A percentile compares a stretch with the other conserved stretches of the same genome.
These are phyloP conservation scores for Pseudoips prasinana DNA, from an alignment of 2,888 invertebrate species.

Conservation along the genomic window DNA sequence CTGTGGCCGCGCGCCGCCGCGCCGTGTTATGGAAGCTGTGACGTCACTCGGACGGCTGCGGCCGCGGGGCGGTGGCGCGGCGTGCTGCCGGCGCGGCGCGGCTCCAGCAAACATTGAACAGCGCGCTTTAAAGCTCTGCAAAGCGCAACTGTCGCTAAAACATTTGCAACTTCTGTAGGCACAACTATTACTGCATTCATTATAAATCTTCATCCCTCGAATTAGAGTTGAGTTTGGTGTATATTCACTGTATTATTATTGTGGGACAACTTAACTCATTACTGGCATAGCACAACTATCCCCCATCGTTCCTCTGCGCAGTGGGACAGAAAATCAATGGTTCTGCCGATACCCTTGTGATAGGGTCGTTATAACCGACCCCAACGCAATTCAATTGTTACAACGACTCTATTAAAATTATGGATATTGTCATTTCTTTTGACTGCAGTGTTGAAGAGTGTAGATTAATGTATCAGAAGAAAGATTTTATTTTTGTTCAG, in stretches of 20 bases:
- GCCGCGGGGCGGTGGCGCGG: slow-evolving; percentile 1
- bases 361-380: slow-evolving; percentile 15
- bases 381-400: too few relatives aligned
- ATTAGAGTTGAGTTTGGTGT: slow-evolving; percentile 13
- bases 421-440: too few relatives aligned
- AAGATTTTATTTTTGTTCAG: too few relatives aligned
- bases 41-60: slow-evolving; percentile 7
- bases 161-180: slow-evolving; percentile 24
- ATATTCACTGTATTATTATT: not conserved
- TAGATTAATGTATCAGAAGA: too few relatives aligned
- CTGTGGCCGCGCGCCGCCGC: too few relatives aligned
- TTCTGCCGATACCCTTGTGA: slow-evolving; percentile 36
- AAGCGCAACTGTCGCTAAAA: slow-evolving; percentile 16
- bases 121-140: slow-evolving; percentile 25
- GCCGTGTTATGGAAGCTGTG: slow-evolving; percentile 3
- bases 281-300: slow-evolving; percentile 44
- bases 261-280: slow-evolving; percentile 43
- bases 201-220: not conserved
- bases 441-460: too few relatives aligned
- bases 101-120: slow-evolving; percentile 13
- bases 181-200: slow-evolving; percentile 6
- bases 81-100: slow-evolving; percentile 5
- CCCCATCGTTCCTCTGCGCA: slow-evolving; percentile 25
- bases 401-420: too few relatives aligned
- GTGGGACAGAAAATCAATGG: slow-evolving; percentile 45